These are phyloP conservation scores for Hyla sarda DNA, from an alignment of 2,113 vertebrate species.

Conservation along the genomic window DNA sequence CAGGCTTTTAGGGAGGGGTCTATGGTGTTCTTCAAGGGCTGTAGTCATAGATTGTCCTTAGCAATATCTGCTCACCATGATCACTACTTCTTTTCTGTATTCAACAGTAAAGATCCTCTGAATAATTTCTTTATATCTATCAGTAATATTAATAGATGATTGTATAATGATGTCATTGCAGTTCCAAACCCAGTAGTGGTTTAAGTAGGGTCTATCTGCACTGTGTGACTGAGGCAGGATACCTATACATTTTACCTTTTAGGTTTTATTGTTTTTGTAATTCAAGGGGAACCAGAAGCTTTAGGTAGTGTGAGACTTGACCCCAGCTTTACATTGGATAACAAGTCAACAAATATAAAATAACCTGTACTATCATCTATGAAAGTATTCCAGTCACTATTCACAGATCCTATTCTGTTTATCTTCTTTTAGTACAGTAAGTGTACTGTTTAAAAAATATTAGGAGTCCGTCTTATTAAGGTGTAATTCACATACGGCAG, in stretches of 20 bases:
- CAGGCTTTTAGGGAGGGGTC: neutral
- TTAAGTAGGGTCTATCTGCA: neutral
- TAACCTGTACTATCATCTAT: neutral
- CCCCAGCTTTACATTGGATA: neutral
- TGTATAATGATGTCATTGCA: neutral
- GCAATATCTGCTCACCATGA: neutral
- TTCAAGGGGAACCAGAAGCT: neutral
- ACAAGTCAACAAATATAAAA: neutral
- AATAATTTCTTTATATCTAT: too few relatives aligned
- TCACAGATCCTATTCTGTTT: neutral
- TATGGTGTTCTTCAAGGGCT: neutral
- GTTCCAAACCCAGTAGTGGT: neutral
- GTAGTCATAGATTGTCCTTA: too few relatives aligned
- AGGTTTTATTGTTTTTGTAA: neutral
- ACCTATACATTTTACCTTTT: neutral
- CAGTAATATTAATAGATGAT: neutral
- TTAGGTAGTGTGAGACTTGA: neutral
- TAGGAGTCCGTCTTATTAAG: too few relatives aligned
- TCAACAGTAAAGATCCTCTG: neutral
- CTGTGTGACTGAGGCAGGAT: neutral
- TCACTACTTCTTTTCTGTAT: neutral
- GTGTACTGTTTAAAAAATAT: too few relatives aligned
- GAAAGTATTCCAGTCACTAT: neutral
- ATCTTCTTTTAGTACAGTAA: neutral
- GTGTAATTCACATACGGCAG: too few relatives aligned